Percentiles rank a stretch among this genome's conserved stretches.
Evolutionary conservation across 1,140 invertebrate genomes (phyloP).

Genomic region (Bombus superbus): DNA sequence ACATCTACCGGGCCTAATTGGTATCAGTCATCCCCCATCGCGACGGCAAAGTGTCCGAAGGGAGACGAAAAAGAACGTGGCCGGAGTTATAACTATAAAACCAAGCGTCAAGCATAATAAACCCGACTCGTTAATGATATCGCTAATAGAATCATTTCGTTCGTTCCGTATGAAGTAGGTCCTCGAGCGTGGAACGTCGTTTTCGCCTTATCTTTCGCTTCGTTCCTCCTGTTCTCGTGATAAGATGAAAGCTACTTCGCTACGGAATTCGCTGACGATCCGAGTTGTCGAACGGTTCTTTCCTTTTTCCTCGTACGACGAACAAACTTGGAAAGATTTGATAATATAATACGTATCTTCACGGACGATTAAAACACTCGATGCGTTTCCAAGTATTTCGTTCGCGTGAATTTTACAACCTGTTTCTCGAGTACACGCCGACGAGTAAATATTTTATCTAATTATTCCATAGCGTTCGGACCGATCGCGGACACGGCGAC

Average conservation of each 20-base stretch:
- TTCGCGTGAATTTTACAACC: no score
- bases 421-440: no score
- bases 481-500: no score
- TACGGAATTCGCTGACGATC: neutral
- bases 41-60: conserved; percentile 33
- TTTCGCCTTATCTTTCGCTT: conserved; percentile 3
- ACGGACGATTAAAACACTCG: no score
- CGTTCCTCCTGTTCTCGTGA: conserved; percentile 18
- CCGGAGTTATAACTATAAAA: conserved; percentile 78
- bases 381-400: no score
- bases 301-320: accelerated
- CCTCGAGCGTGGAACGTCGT: neutral
- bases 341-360: neutral
- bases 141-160: conserved; percentile 79
- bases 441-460: no score
- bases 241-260: conserved; percentile 17
- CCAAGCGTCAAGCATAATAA: conserved; percentile 75
- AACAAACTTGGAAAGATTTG: neutral
- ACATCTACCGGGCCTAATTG: conserved; percentile 77
- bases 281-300: neutral
- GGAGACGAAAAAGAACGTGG: conserved; percentile 49
- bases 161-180: conserved; percentile 41
- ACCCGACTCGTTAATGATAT: conserved; percentile 77
- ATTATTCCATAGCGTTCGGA: no score
- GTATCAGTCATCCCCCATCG: conserved; percentile 66